phyloP scores from a whole-genome alignment of 2,797 vertebrate genomes.

The Borostomias antarcticus region DNA sequence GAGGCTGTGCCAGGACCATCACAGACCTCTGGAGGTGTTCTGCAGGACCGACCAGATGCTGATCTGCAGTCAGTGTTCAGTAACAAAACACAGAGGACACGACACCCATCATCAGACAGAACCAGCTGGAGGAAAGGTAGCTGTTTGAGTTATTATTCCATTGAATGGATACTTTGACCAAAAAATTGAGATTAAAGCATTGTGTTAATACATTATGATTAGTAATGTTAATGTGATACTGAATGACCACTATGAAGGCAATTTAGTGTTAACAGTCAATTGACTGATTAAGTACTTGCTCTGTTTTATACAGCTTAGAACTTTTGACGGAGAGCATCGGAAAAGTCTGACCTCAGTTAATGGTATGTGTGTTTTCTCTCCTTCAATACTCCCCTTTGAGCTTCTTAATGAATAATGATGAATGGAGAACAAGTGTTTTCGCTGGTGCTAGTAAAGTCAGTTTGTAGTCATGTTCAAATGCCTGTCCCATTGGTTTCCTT shows the following conservation, averaged over 20 bases:
- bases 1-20: conserved; percentile 20
- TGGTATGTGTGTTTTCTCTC: background rate
- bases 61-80: conserved; percentile 29
- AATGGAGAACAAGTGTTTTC: too few relatives aligned
- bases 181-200: too few relatives aligned
- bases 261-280: background rate
- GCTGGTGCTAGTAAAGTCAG: too few relatives aligned
- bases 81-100: conserved; percentile 27
- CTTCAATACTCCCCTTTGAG: too few relatives aligned
- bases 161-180: background rate
- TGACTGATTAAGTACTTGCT: background rate
- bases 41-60: conserved; percentile 39
- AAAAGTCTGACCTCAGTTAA: background rate
- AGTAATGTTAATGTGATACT: background rate
- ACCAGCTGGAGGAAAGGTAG: background rate
- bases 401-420: too few relatives aligned
- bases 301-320: background rate
- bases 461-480: too few relatives aligned
- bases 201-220: too few relatives aligned
- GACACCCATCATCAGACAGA: background rate
- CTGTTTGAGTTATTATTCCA: background rate
- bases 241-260: background rate
- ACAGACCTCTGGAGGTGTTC: conserved; percentile 20
- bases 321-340: background rate
- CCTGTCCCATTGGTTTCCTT: too few relatives aligned